Evolutionary conservation across 1,140 invertebrate genomes (phyloP).

Genomic region (Achatina immaculata): DNA sequence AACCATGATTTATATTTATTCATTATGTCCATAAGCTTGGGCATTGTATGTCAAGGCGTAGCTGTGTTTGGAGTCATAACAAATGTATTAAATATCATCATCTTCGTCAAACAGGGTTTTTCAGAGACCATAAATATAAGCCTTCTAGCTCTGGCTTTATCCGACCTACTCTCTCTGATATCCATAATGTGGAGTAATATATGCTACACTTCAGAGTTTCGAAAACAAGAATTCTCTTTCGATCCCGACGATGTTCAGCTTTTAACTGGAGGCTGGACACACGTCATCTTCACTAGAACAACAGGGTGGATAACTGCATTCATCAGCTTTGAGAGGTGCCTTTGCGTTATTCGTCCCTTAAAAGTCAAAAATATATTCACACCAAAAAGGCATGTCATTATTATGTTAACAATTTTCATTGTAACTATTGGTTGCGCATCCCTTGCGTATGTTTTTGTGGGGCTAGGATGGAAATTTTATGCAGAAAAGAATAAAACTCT

Average conservation of each 20-base stretch:
- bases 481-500: not conserved
- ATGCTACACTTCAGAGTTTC: not conserved
- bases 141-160: not conserved
- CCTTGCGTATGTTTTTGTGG: not conserved
- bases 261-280: not conserved
- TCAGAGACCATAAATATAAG: not conserved
- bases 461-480: constrained; percentile 8
- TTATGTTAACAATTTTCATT: not conserved
- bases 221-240: not conserved
- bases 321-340: constrained; percentile 5
- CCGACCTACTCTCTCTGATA: not conserved
- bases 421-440: not conserved
- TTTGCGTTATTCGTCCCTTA: not conserved
- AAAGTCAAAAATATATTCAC: constrained; percentile 18
- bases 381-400: not conserved
- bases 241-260: not conserved
- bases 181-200: not conserved
- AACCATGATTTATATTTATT: not conserved
- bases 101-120: not conserved
- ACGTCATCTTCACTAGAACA: not conserved
- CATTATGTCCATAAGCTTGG: not conserved
- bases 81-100: not conserved
- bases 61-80: not conserved
- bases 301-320: constrained; percentile 14
- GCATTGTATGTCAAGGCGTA: not conserved